Evolutionary conservation across 2,797 vertebrate genomes (phyloP).

Genomic region (Phoebastria nigripes): DNA sequence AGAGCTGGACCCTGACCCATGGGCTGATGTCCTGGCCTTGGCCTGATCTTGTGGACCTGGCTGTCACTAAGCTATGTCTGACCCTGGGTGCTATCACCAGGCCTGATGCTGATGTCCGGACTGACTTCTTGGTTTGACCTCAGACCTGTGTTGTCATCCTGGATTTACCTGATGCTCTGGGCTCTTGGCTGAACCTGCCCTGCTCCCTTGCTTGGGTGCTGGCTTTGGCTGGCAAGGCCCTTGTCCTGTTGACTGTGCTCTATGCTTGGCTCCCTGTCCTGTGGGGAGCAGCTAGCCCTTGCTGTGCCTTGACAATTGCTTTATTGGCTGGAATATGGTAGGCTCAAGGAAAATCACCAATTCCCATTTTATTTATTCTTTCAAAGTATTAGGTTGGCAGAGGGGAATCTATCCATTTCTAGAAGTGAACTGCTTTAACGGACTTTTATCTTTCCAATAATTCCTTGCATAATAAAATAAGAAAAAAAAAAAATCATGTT

Average conservation of each 20-base stretch:
- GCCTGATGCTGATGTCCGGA: no score
- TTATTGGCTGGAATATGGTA: not conserved
- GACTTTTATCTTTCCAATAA: not conserved
- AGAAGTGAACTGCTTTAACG: not conserved
- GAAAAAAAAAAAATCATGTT: not conserved
- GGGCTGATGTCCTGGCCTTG: accelerated
- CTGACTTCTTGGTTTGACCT: not conserved
- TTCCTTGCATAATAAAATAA: not conserved
- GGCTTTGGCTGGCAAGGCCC: not conserved
- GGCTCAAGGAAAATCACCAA: not conserved
- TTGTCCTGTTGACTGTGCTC: not conserved
- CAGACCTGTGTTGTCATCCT: not conserved
- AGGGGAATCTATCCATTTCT: not conserved
- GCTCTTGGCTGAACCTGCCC: not conserved
- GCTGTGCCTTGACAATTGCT: not conserved
- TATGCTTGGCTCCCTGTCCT: not conserved
- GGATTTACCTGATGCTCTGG: not conserved
- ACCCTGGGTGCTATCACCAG: not conserved
- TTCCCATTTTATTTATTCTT: not conserved
- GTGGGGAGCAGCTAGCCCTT: not conserved
- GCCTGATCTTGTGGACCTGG: not conserved
- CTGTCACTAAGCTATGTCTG: not conserved
- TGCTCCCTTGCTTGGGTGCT: not conserved
- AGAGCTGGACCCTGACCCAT: accelerated
- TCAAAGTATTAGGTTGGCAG: not conserved